These are phyloP conservation scores for Gobio gobio DNA, from an alignment of 2,113 vertebrate species.

Conservation along the genomic window DNA sequence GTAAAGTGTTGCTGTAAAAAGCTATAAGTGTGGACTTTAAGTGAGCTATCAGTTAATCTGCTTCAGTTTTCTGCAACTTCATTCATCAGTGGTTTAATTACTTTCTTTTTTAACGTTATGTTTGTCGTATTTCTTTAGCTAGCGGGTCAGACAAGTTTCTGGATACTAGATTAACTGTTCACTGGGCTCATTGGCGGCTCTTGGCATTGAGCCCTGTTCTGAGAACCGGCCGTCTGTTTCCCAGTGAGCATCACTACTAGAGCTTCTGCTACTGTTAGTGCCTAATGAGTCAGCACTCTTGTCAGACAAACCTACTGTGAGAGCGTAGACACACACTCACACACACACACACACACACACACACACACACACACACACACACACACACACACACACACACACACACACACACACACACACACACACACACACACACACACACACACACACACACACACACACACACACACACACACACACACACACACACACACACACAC, in stretches of 20 bases:
- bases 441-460: slow-evolving; percentile 11
- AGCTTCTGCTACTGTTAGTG: slow-evolving; percentile 41
- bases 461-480: slow-evolving; percentile 18
- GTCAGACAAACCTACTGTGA: slow-evolving; percentile 39
- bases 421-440: slow-evolving; percentile 18
- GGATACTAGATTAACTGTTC: slow-evolving; percentile 2
- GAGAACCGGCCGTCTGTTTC: slow-evolving; percentile 45
- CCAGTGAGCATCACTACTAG: slow-evolving; percentile 48
- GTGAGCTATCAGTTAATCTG: not conserved
- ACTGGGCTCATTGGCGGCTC: not conserved
- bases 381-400: slow-evolving; percentile 15
- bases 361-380: slow-evolving; percentile 23
- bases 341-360: not conserved
- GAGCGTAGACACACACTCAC: slow-evolving; percentile 8
- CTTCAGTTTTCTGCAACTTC: not conserved
- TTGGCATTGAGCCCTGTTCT: slow-evolving; percentile 39
- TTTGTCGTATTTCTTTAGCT: not conserved
- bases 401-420: slow-evolving; percentile 17
- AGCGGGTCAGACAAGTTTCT: not conserved
- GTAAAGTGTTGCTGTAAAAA: not conserved
- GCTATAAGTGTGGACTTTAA: not conserved
- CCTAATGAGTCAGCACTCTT: slow-evolving; percentile 60
- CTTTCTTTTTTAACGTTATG: not conserved
- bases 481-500: slow-evolving; percentile 11
- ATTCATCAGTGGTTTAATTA: not conserved